Base-by-base conservation (phyloP, 2,888 invertebrate species). In the Lacanobia wlatinum region DNA sequence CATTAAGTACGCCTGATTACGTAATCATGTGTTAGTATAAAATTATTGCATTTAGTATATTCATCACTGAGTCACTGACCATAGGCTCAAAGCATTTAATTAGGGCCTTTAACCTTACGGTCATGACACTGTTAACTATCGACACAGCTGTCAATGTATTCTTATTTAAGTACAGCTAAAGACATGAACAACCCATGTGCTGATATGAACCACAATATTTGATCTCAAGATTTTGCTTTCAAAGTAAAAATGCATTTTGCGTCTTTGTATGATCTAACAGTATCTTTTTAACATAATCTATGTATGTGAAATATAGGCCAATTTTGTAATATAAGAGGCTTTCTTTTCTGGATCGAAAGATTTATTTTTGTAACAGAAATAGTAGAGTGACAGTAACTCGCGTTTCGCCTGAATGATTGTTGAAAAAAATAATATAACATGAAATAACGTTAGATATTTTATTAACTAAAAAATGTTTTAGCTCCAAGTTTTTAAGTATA, bases 301-400 rank as follows among this genome's bases (percentile, higher is more conserved):
- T 77, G 66, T 71, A 70, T 78, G 60, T 72, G 65, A 83, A 70
- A 58, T 72, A 66, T 77, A 84, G 69, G 86, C 83, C 73, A 84
- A 80, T 77, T 65, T 77, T 83, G 78, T 86, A 77, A 71, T 73
- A 79, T 79, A 77, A 82, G 71, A 76, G 56, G 85, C 82, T 87
- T 88, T 80, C 71, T 82, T 87, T 82, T 91, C 88, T 87, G 85
- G 84, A 84, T 80, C 73, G 89, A 92, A 89, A 86, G 90, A 94
- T 91, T 91, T 95, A 95, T 95, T 95, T 95, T 95, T 95, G 90
- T 95, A 95, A 93, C 87, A 88, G 87, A 90, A 91, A 90, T 90
- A 90, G 87, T 83, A 82, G 87, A 88, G 86, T 85, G 85, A 76
- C 87, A 88, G 85, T 89, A 82, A 85, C 79, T 85, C 81, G 80